phyloP scores from a whole-genome alignment of 2,797 vertebrate species.

The Anguilla marmorata region DNA sequence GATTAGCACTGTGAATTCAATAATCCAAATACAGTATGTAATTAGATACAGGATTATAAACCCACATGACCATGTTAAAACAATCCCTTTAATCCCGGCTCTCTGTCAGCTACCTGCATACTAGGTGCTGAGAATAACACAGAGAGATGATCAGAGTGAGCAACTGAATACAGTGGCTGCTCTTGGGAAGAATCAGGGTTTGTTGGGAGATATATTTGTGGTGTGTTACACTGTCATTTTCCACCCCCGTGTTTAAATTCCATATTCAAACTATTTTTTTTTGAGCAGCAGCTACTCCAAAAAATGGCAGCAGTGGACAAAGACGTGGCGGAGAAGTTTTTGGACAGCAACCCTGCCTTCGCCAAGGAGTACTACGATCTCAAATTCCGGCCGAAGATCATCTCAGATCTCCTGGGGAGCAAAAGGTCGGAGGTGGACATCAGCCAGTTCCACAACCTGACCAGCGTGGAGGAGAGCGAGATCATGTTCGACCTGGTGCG shows the following conservation, averaged over 20 bases:
- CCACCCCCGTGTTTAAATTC: not conserved
- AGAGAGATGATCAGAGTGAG: conserved; percentile 47
- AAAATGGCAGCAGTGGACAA: conserved; percentile 73
- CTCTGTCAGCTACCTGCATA: conserved; percentile 61
- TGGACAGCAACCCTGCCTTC: conserved; percentile 82
- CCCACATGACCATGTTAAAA: conserved; percentile 76
- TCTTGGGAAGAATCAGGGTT: not conserved
- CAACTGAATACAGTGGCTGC: not conserved
- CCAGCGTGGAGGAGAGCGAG: conserved; percentile 81
- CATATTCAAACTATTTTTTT: not conserved
- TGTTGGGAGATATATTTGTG: no score
- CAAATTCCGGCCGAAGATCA: conserved; percentile 72
- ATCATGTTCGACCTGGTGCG: conserved; percentile 83
- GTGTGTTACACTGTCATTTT: not conserved
- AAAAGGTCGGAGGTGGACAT: conserved; percentile 67
- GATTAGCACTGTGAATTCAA: conserved; percentile 32
- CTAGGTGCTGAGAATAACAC: conserved; percentile 41
- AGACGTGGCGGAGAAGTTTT: conserved; percentile 80
- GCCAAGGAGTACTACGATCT: conserved; percentile 81
- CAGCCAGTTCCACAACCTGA: conserved; percentile 66
- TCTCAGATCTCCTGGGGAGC: conserved; percentile 74
- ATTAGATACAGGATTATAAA: conserved; percentile 74
- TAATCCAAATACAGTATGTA: conserved; percentile 64
- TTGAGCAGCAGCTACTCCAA: conserved; percentile 28
- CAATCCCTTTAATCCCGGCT: conserved; percentile 71